Base-by-base conservation (phyloP, 2,113 vertebrate species). In the Syngnathoides biaculeatus region DNA sequence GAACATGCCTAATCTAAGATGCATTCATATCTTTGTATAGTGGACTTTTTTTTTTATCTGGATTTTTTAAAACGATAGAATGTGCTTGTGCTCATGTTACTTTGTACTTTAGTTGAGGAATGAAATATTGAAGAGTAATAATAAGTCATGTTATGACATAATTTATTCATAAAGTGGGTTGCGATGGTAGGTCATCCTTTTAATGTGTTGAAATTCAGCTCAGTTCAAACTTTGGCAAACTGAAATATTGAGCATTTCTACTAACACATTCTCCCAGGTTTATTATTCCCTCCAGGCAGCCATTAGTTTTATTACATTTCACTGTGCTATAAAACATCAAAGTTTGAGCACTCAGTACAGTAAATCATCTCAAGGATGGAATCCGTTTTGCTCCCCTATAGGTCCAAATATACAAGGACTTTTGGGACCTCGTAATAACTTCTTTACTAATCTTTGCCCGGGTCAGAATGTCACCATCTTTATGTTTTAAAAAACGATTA, bases 231-330 rank as follows among this genome's bases (percentile, higher is more conserved):
- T 60, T 60, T 60, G 58, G 11, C 53, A 39, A 39, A 39, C 20
- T n/a, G 35, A 39, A 60, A 60, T n/a, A 60, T 39, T 22, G 19
- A 61, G 58, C 20, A 24, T 61, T 61, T 61, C 12, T 61, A n/a
- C 39, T 3, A n/a, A 61, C n/a, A 39, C 38, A 42, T 40, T 61
- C 59, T 14, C 20, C 42, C 38, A 24, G 13, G 5, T 40, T 61
- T 61, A 60, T 60, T 39, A 10, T 61, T 40, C 59, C 59, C 59
- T 42, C 39, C 59, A 61, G 59, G 22, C 59, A 42, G 59, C n/a
- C 38, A 42, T 61, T 42, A 42, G n/a, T 42, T 42, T 61, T 24
- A 60, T 39, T 60, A n/a, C 58, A n/a, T 59, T 39, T 39, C 30
- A 59, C 17, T 12, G 57, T n/a, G 57, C 35, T 59, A 35, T 35